phyloP scores from a whole-genome alignment of 2,797 vertebrate genomes.

The Lophotriccus pileatus region DNA sequence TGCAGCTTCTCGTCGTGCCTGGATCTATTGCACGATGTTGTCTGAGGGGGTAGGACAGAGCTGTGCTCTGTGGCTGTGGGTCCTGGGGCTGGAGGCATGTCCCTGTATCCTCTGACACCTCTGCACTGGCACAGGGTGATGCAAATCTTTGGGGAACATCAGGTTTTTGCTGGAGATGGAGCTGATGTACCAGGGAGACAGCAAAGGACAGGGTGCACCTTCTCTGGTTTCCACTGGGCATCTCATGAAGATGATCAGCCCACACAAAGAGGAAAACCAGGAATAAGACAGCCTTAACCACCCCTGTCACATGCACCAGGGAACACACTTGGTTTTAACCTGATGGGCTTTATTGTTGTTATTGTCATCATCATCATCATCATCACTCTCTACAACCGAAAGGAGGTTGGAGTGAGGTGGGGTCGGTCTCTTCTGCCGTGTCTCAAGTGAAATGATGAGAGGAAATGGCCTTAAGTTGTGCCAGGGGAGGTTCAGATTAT shows the following conservation, averaged over 20 bases:
- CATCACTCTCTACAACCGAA: not conserved
- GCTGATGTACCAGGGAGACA: fast-evolving
- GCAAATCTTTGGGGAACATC: not conserved
- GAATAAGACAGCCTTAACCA: not conserved
- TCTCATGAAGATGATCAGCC: not conserved
- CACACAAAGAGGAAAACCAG: not conserved
- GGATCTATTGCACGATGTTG: fast-evolving
- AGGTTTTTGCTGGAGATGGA: not conserved
- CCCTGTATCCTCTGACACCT: not conserved
- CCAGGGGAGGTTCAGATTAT: not conserved
- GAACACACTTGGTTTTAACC: not conserved
- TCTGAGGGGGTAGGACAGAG: not conserved
- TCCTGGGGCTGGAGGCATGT: too few species aligned
- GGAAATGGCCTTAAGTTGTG: not conserved
- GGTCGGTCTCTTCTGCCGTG: fast-evolving
- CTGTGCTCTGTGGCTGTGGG: not conserved
- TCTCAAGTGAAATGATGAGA: not conserved
- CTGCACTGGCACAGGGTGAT: not conserved
- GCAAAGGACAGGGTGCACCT: too few species aligned
- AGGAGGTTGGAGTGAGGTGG: not conserved
- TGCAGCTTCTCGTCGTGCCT: not conserved
- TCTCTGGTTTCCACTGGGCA: not conserved
- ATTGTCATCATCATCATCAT: not conserved
- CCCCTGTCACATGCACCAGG: fast-evolving
- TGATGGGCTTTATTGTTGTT: not conserved